Evolutionary conservation across 2,113 vertebrate species (phyloP), one percentile per base, ranked within the genome.

Genomic region (Diadophis punctatus): DNA sequence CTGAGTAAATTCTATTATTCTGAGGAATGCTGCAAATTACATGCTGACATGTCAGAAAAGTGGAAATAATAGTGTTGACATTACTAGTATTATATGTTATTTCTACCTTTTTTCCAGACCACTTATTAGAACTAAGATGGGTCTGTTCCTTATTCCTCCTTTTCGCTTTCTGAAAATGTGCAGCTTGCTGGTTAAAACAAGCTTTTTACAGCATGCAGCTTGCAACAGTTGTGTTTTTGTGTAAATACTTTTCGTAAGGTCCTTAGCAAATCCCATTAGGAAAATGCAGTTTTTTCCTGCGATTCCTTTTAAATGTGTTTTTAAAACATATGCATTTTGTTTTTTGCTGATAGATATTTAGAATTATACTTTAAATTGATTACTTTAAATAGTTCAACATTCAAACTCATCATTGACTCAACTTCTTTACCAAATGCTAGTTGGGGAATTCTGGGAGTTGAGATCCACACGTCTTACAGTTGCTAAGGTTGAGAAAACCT

Each of bases 1-100:
- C 94, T 96, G 95, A 97, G 97, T 97, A 97, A 97, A 98, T 97
- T 96, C 93, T 96, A 96, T 97, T 97, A 97, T 96, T 97, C 95
- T 96, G 96, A 96, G 96, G 97, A 97, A 97, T 93, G 95, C 94
- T 94, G 95, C 94, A 96, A 97, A 96, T 95, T 97, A 95, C 95
- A 95, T 86, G 88, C 87, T 97, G 97, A 96, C 93, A 63, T 95
- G 91, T 94, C 91, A 95, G 95, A 96, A 96, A 97, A 97, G 96
- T 97, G 95, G 96, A 97, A 98, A 97, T 96, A 97, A 97, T 95
- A 96, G 94, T 89, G 90, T 91, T 96, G 95, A 93, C 93, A 87
- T 94, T 97, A 95, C 93, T 92, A 86, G 93, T 89, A 92, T 90
- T 93, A 43, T n/a, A 48, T 88, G 86, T 94, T 93, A 91, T 95